Conservation (phyloP, 2,888 invertebrate species). For the Asteroscopus sphinx region DNA sequence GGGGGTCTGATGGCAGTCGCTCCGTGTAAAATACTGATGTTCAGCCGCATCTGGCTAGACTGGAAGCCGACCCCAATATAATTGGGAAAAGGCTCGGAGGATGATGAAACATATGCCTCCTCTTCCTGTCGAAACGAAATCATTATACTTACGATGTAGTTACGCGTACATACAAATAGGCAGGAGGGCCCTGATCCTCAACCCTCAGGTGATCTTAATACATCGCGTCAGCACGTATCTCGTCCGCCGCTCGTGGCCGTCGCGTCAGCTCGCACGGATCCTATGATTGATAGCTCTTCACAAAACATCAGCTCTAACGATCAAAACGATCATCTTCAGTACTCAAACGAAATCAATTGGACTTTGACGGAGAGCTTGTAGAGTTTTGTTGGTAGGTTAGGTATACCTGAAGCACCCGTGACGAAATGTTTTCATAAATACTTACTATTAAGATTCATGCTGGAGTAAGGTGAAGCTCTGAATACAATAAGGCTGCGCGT, state of each 20-base stretch:
- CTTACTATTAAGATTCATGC: no score
- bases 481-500: background rate
- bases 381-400: no score
- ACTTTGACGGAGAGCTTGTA: background rate
- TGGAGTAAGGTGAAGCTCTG: no score
- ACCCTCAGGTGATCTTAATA: background rate
- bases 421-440: no score
- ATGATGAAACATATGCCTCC: background rate
- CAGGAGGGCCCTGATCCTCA: background rate
- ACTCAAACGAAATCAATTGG: background rate
- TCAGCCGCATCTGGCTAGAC: no score
- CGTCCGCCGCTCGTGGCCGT: no score
- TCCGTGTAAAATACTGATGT: no score
- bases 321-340: background rate
- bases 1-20: no score
- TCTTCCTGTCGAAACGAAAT: background rate
- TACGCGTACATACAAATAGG: background rate
- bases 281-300: conserved; percentile 6
- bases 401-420: background rate
- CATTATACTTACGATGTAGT: background rate
- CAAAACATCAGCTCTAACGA: background rate
- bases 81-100: no score
- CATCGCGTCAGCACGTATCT: background rate
- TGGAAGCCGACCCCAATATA: no score
- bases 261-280: background rate